These are phyloP conservation scores for Leptinotarsa lineolata DNA, from an alignment of 1,140 invertebrate species.

Conservation along the genomic window DNA sequence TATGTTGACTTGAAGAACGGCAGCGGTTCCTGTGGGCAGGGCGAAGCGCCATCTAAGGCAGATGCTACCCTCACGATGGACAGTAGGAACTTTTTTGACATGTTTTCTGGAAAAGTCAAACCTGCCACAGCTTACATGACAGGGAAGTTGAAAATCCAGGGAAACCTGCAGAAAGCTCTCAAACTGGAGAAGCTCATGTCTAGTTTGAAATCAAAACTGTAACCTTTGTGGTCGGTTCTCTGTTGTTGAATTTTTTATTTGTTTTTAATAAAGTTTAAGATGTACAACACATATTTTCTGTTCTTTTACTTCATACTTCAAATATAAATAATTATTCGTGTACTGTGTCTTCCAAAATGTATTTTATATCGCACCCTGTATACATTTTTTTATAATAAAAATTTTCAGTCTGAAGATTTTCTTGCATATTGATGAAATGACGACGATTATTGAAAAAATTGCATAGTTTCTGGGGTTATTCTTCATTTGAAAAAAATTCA, in stretches of 20 bases:
- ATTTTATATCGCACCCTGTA: too few relatives aligned
- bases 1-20: constrained; percentile 91
- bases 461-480: too few relatives aligned
- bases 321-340: too few relatives aligned
- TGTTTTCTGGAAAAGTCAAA: constrained; percentile 86
- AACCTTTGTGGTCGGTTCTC: constrained; percentile 41
- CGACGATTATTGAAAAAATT: too few relatives aligned
- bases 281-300: too few relatives aligned
- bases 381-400: too few relatives aligned
- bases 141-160: constrained; percentile 93
- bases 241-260: neutral
- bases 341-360: too few relatives aligned
- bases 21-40: constrained; percentile 76
- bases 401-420: too few relatives aligned
- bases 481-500: too few relatives aligned
- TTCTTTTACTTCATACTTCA: too few relatives aligned
- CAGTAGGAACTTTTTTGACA: constrained; percentile 73
- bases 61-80: constrained; percentile 89
- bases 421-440: too few relatives aligned
- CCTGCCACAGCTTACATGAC: constrained; percentile 92
- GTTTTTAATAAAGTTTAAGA: too few relatives aligned
- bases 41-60: constrained; percentile 68
- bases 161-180: constrained; percentile 93
- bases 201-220: constrained; percentile 76
- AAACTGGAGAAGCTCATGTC: constrained; percentile 94